Evolutionary conservation across 1,140 invertebrate species (phyloP).

Genomic region (Bradynema listronoti): DNA sequence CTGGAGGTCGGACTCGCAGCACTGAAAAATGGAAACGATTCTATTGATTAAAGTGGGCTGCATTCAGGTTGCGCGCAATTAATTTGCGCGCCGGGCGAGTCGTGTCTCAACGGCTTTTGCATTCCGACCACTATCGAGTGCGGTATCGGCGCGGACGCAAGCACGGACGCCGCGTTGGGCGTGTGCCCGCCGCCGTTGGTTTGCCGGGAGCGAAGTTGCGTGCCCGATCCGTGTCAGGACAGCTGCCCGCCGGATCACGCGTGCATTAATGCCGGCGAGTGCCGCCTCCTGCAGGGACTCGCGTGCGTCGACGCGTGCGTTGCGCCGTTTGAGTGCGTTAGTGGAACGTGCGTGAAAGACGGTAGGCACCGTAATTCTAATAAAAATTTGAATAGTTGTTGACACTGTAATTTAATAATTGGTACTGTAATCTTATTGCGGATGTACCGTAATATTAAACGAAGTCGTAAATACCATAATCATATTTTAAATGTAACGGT

Average conservation of each 20-base stretch:
- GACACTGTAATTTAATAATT: too few species aligned
- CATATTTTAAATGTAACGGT: too few species aligned
- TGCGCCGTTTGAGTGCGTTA: constrained; percentile 42
- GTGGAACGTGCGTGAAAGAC: constrained; percentile 45
- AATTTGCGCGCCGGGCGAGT: constrained; percentile 36
- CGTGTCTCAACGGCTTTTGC: constrained; percentile 50
- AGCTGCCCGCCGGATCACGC: constrained; percentile 40
- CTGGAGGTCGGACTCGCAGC: too few species aligned
- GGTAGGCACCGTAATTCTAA: constrained; percentile 24
- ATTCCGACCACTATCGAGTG: constrained; percentile 25
- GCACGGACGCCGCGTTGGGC: constrained; percentile 2
- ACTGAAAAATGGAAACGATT: too few species aligned
- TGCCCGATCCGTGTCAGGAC: constrained; percentile 25
- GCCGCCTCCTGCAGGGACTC: constrained; percentile 38
- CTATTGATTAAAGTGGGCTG: too few species aligned
- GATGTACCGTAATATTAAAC: too few species aligned
- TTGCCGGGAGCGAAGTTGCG: constrained; percentile 27
- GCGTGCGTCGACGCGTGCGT: constrained; percentile 37
- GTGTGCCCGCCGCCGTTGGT: constrained; percentile 26
- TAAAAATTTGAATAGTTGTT: constrained; percentile 29
- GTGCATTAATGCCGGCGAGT: constrained; percentile 43
- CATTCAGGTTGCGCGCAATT: constrained; percentile 48
- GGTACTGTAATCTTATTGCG: too few species aligned
- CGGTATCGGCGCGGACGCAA: constrained; percentile 14
- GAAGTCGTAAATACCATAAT: too few species aligned